Conservation (phyloP, 1,140 invertebrate genomes). For the Pseudomyrmex pallidus region DNA sequence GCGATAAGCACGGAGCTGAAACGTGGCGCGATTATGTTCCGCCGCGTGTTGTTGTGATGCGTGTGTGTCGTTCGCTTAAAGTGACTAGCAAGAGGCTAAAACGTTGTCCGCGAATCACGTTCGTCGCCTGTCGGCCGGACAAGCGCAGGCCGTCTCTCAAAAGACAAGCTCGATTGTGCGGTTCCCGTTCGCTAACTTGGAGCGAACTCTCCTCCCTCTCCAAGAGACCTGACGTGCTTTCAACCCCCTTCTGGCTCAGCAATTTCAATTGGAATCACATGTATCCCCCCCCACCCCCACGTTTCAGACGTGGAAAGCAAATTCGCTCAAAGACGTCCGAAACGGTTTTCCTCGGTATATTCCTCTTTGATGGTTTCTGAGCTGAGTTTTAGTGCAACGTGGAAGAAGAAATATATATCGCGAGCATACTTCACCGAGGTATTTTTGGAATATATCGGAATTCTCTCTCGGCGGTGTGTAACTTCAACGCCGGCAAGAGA, state of each 20-base stretch:
- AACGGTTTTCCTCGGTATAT: background rate
- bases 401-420: background rate
- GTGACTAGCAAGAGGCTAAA: background rate
- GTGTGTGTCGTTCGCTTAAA: background rate
- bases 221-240: conserved; percentile 7
- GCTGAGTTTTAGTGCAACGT: background rate
- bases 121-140: background rate
- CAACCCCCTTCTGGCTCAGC: conserved; percentile 28
- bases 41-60: background rate
- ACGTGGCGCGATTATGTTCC: background rate
- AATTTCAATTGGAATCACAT: conserved; percentile 52
- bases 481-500: background rate
- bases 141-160: background rate
- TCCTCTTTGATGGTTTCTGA: background rate
- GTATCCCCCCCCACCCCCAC: background rate
- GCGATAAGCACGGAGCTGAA: background rate
- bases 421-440: background rate
- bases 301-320: conserved; percentile 1
- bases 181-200: background rate
- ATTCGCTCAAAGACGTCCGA: background rate
- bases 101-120: background rate
- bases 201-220: background rate
- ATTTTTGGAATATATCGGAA: conserved; percentile 9
- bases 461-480: background rate
- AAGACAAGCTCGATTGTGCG: conserved; percentile 1